A percentile compares a stretch with the other conserved stretches of the same genome.
These are phyloP conservation scores for Delphinapterus leucas DNA, from an alignment of 2,113 vertebrate genomes.

Conservation along the genomic window DNA sequence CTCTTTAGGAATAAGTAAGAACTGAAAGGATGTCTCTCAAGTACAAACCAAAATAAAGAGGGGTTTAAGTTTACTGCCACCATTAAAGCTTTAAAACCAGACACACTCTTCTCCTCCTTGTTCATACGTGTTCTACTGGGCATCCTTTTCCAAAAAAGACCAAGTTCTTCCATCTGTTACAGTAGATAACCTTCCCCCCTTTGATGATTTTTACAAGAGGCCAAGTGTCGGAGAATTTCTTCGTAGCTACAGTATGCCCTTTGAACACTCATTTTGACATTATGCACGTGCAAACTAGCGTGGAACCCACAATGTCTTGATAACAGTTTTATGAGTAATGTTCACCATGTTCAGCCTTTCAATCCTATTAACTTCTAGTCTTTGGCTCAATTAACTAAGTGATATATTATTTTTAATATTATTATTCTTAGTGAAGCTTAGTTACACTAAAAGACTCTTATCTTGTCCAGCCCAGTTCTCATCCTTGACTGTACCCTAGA, in stretches of 20 bases:
- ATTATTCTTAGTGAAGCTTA: too few relatives aligned
- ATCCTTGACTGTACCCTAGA: neutral
- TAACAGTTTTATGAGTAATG: neutral
- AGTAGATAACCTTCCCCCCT: neutral
- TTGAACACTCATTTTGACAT: neutral
- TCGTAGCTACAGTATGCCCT: neutral
- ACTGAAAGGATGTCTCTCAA: neutral
- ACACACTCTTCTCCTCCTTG: neutral
- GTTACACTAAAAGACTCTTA: neutral
- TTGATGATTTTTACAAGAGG: neutral
- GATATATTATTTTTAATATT: too few relatives aligned
- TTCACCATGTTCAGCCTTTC: neutral
- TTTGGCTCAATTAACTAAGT: neutral
- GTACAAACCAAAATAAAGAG: neutral
- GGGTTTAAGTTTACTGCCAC: neutral
- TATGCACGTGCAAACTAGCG: neutral
- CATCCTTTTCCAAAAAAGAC: neutral
- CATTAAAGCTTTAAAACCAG: neutral
- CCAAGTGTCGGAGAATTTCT: neutral
- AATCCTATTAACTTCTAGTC: neutral
- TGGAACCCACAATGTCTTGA: neutral
- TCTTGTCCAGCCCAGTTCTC: neutral
- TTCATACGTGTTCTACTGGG: neutral
- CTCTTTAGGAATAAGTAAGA: slow-evolving; percentile 2
- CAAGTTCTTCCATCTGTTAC: neutral